These are phyloP conservation scores for Mactra quadrangularis DNA, from an alignment of 1,140 invertebrate species.

Conservation along the genomic window DNA sequence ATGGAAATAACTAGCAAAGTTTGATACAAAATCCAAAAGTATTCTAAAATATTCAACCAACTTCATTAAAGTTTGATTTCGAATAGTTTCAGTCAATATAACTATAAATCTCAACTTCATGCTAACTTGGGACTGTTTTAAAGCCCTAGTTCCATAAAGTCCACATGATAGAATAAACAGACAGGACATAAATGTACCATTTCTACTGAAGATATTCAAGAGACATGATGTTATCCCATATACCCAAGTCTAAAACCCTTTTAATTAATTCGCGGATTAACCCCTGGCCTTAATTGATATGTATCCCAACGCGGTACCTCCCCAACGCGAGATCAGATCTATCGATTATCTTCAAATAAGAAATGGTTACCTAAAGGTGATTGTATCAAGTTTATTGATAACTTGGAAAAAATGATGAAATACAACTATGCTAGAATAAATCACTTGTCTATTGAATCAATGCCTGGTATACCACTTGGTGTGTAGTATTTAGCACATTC, in stretches of 20 bases:
- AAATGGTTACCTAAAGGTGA: background rate
- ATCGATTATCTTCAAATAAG: constrained; percentile 22
- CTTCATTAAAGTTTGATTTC: no score
- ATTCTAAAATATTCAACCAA: no score
- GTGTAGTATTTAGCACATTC: background rate
- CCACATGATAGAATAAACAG: no score
- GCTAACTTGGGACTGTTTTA: no score
- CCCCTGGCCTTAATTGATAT: constrained; percentile 18
- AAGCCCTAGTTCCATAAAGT: constrained; percentile 10
- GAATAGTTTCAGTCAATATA: no score
- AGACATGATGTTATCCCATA: constrained; percentile 24
- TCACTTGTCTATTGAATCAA: background rate
- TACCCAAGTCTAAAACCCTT: background rate
- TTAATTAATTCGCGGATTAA: constrained; percentile 30
- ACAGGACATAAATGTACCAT: background rate
- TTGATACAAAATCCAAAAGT: no score
- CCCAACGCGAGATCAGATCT: constrained; percentile 30
- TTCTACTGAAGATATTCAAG: constrained; percentile 30
- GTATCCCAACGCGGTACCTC: constrained; percentile 22
- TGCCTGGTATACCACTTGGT: background rate
- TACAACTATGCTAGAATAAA: background rate
- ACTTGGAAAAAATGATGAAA: constrained; percentile 7
- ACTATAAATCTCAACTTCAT: no score
- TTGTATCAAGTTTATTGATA: background rate
- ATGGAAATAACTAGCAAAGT: no score